Conservation (phyloP, 2,797 vertebrate genomes). For the Microhierax caerulescens region DNA sequence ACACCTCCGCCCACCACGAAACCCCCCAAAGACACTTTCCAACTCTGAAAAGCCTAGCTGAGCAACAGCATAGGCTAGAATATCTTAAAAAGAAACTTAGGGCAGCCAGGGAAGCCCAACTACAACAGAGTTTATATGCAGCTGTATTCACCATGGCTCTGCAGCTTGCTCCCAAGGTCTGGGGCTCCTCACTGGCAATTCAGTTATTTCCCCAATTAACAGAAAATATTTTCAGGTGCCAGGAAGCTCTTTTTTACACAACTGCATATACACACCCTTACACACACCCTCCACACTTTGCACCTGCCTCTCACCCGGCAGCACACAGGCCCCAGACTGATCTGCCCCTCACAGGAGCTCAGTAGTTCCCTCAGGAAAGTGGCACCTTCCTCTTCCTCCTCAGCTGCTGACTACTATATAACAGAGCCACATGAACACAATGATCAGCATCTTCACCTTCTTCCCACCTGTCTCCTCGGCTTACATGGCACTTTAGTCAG, state of each 20-base stretch:
- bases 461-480: not conserved
- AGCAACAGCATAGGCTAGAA: not conserved
- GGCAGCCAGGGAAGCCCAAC: not conserved
- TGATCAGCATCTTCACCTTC: not conserved
- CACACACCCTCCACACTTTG: rapidly evolving
- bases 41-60: not conserved
- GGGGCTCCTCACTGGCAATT: not conserved
- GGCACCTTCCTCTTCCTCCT: not conserved
- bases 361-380: not conserved
- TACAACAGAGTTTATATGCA: not conserved
- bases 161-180: too few relatives aligned
- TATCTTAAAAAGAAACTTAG: not conserved
- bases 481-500: not conserved
- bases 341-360: not conserved
- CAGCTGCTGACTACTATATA: rapidly evolving
- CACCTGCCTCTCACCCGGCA: rapidly evolving
- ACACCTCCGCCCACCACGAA: rapidly evolving
- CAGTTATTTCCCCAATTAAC: not conserved
- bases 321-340: rapidly evolving
- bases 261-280: too few relatives aligned
- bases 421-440: not conserved
- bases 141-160: not conserved
- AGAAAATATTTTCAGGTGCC: not conserved
- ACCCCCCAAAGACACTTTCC: rapidly evolving
- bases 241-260: not conserved